Percentiles rank a stretch among this genome's conserved stretches.
phyloP scores from a whole-genome alignment of 2,888 invertebrate species.

The Malacosoma neustria region DNA sequence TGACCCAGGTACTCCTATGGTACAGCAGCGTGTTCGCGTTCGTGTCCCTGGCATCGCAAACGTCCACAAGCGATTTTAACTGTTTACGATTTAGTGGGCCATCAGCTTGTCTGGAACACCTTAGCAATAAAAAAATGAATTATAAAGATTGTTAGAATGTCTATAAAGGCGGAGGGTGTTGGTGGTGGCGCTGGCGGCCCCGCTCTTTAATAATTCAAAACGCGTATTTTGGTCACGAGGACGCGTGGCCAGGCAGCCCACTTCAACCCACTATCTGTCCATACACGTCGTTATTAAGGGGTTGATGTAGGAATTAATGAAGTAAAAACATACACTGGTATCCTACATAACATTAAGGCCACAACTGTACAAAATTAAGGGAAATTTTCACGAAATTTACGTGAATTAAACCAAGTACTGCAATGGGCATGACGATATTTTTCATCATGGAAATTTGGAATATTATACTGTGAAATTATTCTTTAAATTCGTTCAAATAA shows the following conservation, averaged over 20 bases:
- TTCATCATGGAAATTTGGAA: no score
- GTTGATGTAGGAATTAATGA: constrained; percentile 45
- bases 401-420: constrained; percentile 5
- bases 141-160: constrained; percentile 44
- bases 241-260: constrained; percentile 29
- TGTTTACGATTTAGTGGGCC: no score
- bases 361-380: constrained; percentile 5
- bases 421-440: no score
- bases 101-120: no score
- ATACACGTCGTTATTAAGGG: constrained; percentile 29
- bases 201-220: constrained; percentile 59
- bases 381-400: constrained; percentile 6
- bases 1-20: no score
- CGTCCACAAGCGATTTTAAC: no score
- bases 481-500: no score
- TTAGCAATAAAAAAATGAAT: constrained; percentile 32
- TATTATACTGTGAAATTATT: no score
- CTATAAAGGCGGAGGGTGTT: constrained; percentile 20
- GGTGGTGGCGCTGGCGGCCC: constrained; percentile 29
- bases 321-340: constrained; percentile 24
- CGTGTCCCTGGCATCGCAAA: no score
- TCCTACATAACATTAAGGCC: background rate
- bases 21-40: no score
- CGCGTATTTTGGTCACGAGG: constrained; percentile 69
- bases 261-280: constrained; percentile 26